phyloP scores from a whole-genome alignment of 2,888 invertebrate genomes.

The Alloplasta piceator region DNA sequence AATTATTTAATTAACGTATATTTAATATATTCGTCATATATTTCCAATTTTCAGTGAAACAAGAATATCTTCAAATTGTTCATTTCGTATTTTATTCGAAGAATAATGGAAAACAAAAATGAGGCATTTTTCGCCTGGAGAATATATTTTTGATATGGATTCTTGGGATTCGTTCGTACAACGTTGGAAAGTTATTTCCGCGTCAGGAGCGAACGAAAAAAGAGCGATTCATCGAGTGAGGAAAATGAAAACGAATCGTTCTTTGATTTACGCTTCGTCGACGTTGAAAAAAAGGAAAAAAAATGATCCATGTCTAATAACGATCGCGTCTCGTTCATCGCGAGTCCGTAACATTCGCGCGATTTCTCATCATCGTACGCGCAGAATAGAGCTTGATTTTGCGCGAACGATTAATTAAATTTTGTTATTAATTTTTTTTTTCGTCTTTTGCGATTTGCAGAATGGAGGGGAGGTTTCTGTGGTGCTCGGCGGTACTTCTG shows the following conservation, averaged over 20 bases:
- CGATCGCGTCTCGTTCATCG: slow-evolving; percentile 13
- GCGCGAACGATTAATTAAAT: background rate
- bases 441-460: slow-evolving; percentile 65
- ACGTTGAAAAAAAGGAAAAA: slow-evolving; percentile 28
- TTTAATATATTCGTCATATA: too few species aligned
- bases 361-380: background rate
- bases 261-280: slow-evolving; percentile 47
- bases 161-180: background rate
- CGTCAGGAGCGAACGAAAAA: slow-evolving; percentile 22
- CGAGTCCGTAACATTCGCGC: slow-evolving; percentile 24
- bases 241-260: slow-evolving; percentile 44
- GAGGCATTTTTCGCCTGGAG: too few species aligned
- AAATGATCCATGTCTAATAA: slow-evolving; percentile 50
- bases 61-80: too few species aligned
- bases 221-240: slow-evolving; percentile 32
- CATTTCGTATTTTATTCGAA: too few species aligned
- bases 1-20: too few species aligned
- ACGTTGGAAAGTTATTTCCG: slow-evolving; percentile 57
- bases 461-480: slow-evolving; percentile 75
- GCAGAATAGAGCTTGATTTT: background rate
- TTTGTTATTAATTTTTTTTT: slow-evolving; percentile 25
- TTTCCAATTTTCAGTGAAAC: too few species aligned
- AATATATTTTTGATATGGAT: too few species aligned
- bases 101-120: too few species aligned
- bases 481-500: slow-evolving; percentile 71